A percentile compares a stretch with the other conserved stretches of the same genome.
Conservation (phyloP, 2,888 invertebrate species). For the Plagodis pulveraria region DNA sequence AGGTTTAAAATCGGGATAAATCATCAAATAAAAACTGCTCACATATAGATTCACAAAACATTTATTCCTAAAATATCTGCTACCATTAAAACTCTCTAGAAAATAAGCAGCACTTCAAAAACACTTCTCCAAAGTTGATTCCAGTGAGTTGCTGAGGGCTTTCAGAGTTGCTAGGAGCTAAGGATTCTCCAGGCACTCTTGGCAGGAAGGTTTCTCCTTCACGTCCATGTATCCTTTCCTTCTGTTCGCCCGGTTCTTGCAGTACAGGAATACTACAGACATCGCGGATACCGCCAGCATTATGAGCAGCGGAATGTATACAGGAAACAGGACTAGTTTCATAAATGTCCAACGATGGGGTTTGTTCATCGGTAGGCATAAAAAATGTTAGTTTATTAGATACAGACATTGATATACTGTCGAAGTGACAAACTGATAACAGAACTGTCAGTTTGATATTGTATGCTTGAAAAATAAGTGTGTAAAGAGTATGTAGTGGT, state of each 20-base stretch:
- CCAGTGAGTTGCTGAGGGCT: neutral
- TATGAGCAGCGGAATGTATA: conserved; percentile 63
- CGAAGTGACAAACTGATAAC: neutral
- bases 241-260: conserved; percentile 58
- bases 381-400: neutral
- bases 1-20: too few relatives aligned
- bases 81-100: conserved; percentile 11
- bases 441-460: too few relatives aligned
- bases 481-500: too few relatives aligned
- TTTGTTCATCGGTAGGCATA: neutral
- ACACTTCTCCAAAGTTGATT: conserved; percentile 12
- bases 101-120: conserved; percentile 30
- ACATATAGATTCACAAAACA: neutral
- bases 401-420: conserved; percentile 8
- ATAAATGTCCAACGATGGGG: conserved; percentile 24
- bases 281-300: conserved; percentile 72
- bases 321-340: conserved; percentile 47
- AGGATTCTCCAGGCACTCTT: conserved; percentile 40
- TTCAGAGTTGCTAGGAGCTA: conserved; percentile 5
- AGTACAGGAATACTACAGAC: conserved; percentile 69
- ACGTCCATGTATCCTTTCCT: conserved; percentile 75
- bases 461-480: too few relatives aligned
- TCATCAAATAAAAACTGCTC: conserved; percentile 21
- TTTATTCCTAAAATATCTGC: conserved; percentile 16
- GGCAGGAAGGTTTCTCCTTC: conserved; percentile 61